Base-by-base conservation (phyloP, 2,888 invertebrate species). In the Tanypteryx hageni region DNA sequence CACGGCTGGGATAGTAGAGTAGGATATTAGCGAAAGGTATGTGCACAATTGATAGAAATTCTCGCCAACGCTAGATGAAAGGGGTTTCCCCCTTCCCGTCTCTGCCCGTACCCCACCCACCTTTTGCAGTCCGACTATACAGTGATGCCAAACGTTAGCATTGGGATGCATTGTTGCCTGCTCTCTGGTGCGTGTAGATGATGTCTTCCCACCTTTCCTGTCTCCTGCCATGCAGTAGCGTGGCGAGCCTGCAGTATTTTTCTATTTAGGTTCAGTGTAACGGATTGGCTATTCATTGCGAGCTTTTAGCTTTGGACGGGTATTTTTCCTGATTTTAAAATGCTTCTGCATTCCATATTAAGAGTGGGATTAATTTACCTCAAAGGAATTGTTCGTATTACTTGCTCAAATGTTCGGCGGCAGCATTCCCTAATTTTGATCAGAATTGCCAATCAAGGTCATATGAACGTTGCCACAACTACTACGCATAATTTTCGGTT, bases 141-240 rank as follows among this genome's bases (percentile, higher is more conserved):
- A 81, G 18, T 59, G 92, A 59, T 92, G 92, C 91, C 92, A 81
- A 92, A 76, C 84, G 92, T 82, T 93, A 81, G 44, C 81, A 76
- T 76, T 76, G 76, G 22, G 76, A 81, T 85, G 89, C 94, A 94
- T 85, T 93, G 95, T 89, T 89, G 89, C 89, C 89, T 44, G 64
- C 44, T 89, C 89, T 44, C 14, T 44, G 44, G 64, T 59, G 89
- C 61, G 89, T 68, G 31, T n/a, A 86, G 27, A 86, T 56, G 84
- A 84, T 64, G 89, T 89, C 64, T 89, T 89, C 44, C 89, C 89
- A 56, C 64, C 64, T 89, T 89, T 68, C 64, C 86, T 86, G 61
- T 86, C 27, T 64, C 27, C 89, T 68, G 31, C 89, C 31, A 31
- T 18, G 57, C 58, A 10, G 86, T 59, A 59, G 22, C 86, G 27